Base-by-base conservation (phyloP, 92 coral and sea anemone genomes). In the Porites evermanni region DNA sequence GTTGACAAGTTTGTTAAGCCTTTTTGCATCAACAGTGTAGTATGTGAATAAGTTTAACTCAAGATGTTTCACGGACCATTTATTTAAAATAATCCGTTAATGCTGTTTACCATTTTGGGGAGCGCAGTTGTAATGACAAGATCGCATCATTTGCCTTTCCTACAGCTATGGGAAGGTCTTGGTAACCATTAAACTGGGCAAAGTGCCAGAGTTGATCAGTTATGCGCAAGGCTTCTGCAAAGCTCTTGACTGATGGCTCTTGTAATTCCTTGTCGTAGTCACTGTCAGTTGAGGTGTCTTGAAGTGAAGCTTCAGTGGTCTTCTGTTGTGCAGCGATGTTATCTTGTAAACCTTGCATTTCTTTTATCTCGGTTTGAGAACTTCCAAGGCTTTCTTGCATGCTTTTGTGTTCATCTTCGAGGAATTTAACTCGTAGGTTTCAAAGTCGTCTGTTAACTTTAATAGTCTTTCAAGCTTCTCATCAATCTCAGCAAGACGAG, bases 111-210 rank as follows among this genome's bases (percentile, higher is more conserved):
- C 18, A 18, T 70, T 32, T 32, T 70, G 50, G 74, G 32, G 74
- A 51, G 29, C 17, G 51, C 52, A 70, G 74, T 70, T 70, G 74
- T 70, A 70, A 12, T 2, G 53, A 70, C 47, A 52, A 70, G 74
- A 26, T 70, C 74, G 44, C 13, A 16, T 69, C 70, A 65, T 65
- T 65, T 65, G 70, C 70, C 12, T 65, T 65, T 65, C 29, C 70
- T 17, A 12, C 21, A 65, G 70, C 18, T 17, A 69, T 47, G 51
- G 74, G 14, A 24, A 69, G 47, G 74, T 69, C 74, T 24, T 69
- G 53, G 73, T 69, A 69, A 19, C 73, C 73, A 23, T 69, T n/a
- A 69, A 69, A 69, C 53, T 69, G 74, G 74, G 74, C 47, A 69
- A 69, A 9, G 74, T 29, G 74, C 29, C 74, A 8, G 47, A 2